Conservation (phyloP, 1,140 invertebrate genomes). For the Drosophila ananassae region DNA sequence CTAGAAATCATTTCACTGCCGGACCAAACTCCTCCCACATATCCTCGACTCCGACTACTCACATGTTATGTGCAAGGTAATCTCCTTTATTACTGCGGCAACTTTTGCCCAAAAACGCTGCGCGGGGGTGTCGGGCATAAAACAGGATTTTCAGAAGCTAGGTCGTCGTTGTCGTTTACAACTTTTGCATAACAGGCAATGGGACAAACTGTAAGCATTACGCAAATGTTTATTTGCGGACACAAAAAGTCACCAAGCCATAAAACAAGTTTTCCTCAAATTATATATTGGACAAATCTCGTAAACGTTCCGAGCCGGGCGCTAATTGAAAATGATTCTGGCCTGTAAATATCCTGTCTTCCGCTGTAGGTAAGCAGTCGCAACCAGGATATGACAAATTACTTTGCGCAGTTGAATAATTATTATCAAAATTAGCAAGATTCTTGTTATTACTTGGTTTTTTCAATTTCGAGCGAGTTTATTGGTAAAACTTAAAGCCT, state of each 20-base stretch:
- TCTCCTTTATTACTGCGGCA: slow-evolving; percentile 81
- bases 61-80: slow-evolving; percentile 77
- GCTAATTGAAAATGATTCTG: slow-evolving; percentile 68
- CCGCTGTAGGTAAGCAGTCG: background rate
- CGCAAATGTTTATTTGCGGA: slow-evolving; percentile 75
- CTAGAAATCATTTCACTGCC: slow-evolving; percentile 57
- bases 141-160: slow-evolving; percentile 58
- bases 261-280: slow-evolving; percentile 73
- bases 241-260: slow-evolving; percentile 57
- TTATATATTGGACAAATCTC: slow-evolving; percentile 59
- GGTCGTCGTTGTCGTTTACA: slow-evolving; percentile 48
- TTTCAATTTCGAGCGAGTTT: too few relatives aligned
- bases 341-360: slow-evolving; percentile 1
- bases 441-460: background rate
- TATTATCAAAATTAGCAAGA: background rate
- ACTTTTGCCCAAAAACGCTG: slow-evolving; percentile 53
- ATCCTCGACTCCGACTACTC: slow-evolving; percentile 37
- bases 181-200: slow-evolving; percentile 73
- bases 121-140: slow-evolving; percentile 42
- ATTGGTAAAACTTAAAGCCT: background rate
- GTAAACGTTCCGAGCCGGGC: slow-evolving; percentile 37
- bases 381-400: background rate
- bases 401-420: background rate
- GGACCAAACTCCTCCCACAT: slow-evolving; percentile 10
- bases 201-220: slow-evolving; percentile 70